phyloP scores from a whole-genome alignment of 1,140 invertebrate genomes.

The Antheraea pernyi region DNA sequence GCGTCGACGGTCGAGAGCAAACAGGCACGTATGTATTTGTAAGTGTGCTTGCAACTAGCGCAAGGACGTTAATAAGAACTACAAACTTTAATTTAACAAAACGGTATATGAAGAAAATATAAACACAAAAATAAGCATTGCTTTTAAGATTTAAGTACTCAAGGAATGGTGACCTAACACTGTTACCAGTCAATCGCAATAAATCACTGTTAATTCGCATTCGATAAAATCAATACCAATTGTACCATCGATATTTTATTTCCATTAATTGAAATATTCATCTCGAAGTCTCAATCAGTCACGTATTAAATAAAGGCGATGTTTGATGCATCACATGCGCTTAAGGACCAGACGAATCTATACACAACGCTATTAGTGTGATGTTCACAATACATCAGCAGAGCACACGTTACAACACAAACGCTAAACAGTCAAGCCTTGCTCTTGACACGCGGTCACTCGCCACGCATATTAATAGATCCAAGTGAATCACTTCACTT shows the following conservation, averaged over 20 bases:
- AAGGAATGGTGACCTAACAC: no score
- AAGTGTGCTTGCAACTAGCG: background rate
- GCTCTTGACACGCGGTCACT: slow-evolving; percentile 75
- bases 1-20: background rate
- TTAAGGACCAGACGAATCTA: slow-evolving; percentile 15
- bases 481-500: slow-evolving; percentile 66
- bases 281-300: background rate
- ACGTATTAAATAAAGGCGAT: background rate
- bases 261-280: background rate
- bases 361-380: slow-evolving; percentile 29
- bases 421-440: slow-evolving; percentile 52
- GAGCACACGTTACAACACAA: slow-evolving; percentile 32
- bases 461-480: slow-evolving; percentile 75
- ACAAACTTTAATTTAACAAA: background rate
- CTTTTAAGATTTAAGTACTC: no score
- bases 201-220: no score
- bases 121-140: no score
- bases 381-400: background rate
- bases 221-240: no score
- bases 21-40: background rate
- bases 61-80: background rate
- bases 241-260: no score
- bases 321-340: background rate
- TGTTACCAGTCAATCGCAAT: no score
- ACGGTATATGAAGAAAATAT: no score